Conservation (phyloP, 1,140 invertebrate species). For the Caenorhabditis remanei region DNA sequence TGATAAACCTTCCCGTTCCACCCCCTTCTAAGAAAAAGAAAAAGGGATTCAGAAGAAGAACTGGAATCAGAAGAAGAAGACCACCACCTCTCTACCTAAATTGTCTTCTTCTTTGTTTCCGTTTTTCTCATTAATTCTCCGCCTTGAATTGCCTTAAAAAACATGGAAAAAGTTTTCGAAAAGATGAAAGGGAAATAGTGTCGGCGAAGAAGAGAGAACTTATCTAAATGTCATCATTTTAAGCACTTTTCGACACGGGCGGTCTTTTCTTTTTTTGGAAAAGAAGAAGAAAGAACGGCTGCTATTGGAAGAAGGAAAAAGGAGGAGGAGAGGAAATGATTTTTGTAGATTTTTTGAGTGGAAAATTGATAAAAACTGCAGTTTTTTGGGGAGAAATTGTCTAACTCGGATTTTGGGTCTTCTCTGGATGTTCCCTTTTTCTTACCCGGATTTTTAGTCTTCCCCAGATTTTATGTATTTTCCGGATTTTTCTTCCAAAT, state of each 20-base stretch:
- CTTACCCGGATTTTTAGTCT: too few relatives aligned
- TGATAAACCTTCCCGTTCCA: slow-evolving; percentile 25
- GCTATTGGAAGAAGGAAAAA: too few relatives aligned
- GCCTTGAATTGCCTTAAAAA: slow-evolving; percentile 51
- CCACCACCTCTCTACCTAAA: neutral
- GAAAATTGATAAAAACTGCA: neutral
- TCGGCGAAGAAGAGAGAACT: neutral
- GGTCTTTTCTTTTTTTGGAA: neutral
- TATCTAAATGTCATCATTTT: slow-evolving; percentile 55
- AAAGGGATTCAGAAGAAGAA: neutral
- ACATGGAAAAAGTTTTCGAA: neutral
- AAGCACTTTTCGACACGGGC: slow-evolving; percentile 51
- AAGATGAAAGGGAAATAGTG: neutral
- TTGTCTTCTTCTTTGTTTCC: slow-evolving; percentile 7
- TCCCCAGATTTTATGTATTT: too few relatives aligned
- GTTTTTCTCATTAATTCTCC: slow-evolving; percentile 56
- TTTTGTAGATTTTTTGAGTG: neutral
- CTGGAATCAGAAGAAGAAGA: neutral
- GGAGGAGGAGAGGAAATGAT: too few relatives aligned
- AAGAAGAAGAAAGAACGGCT: too few relatives aligned
- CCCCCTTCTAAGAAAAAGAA: neutral
- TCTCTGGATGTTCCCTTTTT: too few relatives aligned
- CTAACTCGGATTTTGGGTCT: too few relatives aligned
- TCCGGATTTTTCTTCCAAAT: too few relatives aligned
- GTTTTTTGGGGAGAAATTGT: neutral